Conservation (phyloP, 1,140 invertebrate species). For the Pissodes strobi region DNA sequence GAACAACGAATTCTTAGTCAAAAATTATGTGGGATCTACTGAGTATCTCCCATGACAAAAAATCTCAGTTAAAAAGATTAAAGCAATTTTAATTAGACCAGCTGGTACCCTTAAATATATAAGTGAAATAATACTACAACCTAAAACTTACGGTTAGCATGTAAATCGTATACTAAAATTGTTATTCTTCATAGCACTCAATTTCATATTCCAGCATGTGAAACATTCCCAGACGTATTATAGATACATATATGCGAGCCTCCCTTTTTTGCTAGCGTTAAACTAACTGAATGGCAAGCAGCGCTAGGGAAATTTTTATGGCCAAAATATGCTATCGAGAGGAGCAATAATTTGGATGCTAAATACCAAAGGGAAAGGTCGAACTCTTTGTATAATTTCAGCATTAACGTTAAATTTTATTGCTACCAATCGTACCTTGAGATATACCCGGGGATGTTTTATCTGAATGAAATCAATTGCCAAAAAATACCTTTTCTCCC, state of each 20-base stretch:
- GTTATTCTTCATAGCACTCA: too few relatives aligned
- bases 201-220: too few relatives aligned
- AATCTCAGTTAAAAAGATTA: too few relatives aligned
- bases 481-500: slow-evolving; percentile 8
- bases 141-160: too few relatives aligned
- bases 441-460: slow-evolving; percentile 25
- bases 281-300: slow-evolving; percentile 16
- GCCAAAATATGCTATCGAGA: slow-evolving; percentile 13
- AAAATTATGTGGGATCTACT: too few relatives aligned
- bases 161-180: too few relatives aligned
- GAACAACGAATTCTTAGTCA: too few relatives aligned
- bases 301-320: slow-evolving; percentile 18
- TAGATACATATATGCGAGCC: slow-evolving; percentile 11
- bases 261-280: not conserved
- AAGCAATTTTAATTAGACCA: too few relatives aligned
- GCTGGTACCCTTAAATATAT: too few relatives aligned
- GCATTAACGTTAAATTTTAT: slow-evolving; percentile 31
- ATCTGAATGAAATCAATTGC: slow-evolving; percentile 26
- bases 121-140: too few relatives aligned
- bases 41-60: too few relatives aligned
- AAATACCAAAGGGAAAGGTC: slow-evolving; percentile 24
- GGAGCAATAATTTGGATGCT: slow-evolving; percentile 25
- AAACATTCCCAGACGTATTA: not conserved
- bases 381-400: slow-evolving; percentile 30
- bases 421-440: slow-evolving; percentile 19